Evolutionary conservation across 2,888 invertebrate species (phyloP).

Genomic region (Lasioglossum oenotherae): DNA sequence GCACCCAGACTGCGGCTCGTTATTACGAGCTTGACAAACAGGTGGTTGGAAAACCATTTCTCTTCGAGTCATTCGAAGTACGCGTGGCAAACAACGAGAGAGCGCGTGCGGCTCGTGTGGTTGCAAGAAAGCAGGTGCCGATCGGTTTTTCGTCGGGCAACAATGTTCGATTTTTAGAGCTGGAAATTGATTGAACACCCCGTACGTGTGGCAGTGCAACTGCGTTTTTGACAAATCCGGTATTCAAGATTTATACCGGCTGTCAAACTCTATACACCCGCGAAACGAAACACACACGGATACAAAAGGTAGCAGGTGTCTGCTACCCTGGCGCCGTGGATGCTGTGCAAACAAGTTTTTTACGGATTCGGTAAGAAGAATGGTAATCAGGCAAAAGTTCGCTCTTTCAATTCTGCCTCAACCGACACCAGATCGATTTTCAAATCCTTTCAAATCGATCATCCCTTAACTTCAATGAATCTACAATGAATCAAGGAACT

Average conservation of each 20-base stretch:
- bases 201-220: neutral
- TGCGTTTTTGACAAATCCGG: slow-evolving; percentile 1
- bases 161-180: slow-evolving; percentile 39
- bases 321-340: neutral
- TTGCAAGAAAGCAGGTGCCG: slow-evolving; percentile 65
- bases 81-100: slow-evolving; percentile 13
- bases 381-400: neutral
- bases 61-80: slow-evolving; percentile 62
- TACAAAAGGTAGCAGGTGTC: neutral
- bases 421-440: neutral
- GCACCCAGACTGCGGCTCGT: slow-evolving; percentile 29
- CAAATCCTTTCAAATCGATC: neutral
- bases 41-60: slow-evolving; percentile 68
- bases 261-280: neutral
- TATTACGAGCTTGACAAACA: slow-evolving; percentile 60
- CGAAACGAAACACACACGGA: no score
- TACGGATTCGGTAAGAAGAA: neutral
- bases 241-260: neutral
- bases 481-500: neutral
- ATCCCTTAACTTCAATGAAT: neutral
- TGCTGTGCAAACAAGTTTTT: neutral
- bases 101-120: slow-evolving; percentile 40
- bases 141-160: slow-evolving; percentile 54
- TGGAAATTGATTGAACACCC: neutral
- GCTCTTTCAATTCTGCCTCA: neutral